Evolutionary conservation across 1,140 invertebrate species (phyloP).

Genomic region (Ostrea edulis): DNA sequence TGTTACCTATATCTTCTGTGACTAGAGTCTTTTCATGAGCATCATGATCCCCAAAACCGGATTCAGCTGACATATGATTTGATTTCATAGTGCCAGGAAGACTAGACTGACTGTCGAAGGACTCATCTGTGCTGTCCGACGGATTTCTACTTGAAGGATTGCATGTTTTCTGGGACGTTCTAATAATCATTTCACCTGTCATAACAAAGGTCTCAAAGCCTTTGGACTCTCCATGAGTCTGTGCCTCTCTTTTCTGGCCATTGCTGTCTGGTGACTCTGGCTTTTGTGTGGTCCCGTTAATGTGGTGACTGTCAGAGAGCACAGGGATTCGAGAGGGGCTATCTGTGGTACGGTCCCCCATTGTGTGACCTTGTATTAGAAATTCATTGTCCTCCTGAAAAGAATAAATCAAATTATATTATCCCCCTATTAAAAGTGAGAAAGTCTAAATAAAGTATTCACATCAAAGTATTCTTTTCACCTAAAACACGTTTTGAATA

Average conservation of each 20-base stretch:
- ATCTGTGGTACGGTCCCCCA: slow-evolving; percentile 69
- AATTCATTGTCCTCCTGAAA: neutral
- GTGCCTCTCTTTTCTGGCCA: slow-evolving; percentile 39
- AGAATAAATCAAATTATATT: neutral
- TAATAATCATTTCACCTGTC: slow-evolving; percentile 79
- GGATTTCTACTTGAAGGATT: slow-evolving; percentile 59
- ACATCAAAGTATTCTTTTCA: neutral
- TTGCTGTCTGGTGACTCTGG: slow-evolving; percentile 58
- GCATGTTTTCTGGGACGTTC: slow-evolving; percentile 70
- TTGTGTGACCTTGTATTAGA: slow-evolving; percentile 53
- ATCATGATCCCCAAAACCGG: slow-evolving; percentile 65
- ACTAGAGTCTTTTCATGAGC: slow-evolving; percentile 46
- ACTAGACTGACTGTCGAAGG: slow-evolving; percentile 43
- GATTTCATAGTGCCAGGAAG: slow-evolving; percentile 32
- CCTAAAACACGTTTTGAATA: neutral
- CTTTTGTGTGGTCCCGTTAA: slow-evolving; percentile 39
- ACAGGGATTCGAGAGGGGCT: slow-evolving; percentile 73
- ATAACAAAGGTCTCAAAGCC: slow-evolving; percentile 79
- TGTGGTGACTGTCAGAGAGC: slow-evolving; percentile 28
- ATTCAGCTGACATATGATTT: slow-evolving; percentile 60
- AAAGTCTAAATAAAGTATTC: neutral
- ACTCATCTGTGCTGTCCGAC: slow-evolving; percentile 60
- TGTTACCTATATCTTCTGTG: slow-evolving; percentile 55
- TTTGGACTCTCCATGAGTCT: slow-evolving; percentile 62
- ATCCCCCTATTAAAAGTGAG: neutral